These are phyloP conservation scores for Cynoglossus semilaevis DNA, from an alignment of 2,113 vertebrate genomes.

Conservation along the genomic window DNA sequence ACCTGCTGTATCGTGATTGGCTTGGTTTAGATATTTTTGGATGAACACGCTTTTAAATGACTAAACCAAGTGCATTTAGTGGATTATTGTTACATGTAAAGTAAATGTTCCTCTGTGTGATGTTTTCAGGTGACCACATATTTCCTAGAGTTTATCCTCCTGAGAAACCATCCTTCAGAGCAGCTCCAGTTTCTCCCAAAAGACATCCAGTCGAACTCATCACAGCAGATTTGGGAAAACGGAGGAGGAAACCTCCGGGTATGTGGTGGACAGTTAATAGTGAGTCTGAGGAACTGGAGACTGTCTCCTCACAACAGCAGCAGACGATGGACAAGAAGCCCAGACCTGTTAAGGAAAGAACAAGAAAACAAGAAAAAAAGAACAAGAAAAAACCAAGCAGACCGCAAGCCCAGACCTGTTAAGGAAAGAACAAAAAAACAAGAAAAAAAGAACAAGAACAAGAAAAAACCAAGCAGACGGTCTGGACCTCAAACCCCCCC, in stretches of 20 bases:
- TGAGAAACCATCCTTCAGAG: constrained; percentile 1
- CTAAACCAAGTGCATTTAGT: no score
- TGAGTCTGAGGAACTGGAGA: background rate
- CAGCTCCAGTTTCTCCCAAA: background rate
- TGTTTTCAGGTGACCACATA: constrained; percentile 45
- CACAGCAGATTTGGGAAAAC: constrained; percentile 12
- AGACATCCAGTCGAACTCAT: background rate
- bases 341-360: constrained; percentile 6
- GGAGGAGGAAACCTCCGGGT: constrained; percentile 39
- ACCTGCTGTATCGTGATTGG: no score
- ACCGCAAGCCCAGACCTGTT: background rate
- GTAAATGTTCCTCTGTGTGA: background rate
- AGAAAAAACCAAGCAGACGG: constrained; percentile 6
- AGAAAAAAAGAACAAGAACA: background rate
- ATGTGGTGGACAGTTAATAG: constrained; percentile 52
- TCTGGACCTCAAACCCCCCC: constrained; percentile 9
- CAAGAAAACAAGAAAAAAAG: constrained; percentile 4
- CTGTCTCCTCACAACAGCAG: background rate
- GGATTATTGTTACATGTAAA: no score
- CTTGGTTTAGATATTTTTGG: no score
- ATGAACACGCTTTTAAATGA: no score
- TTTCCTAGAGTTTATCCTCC: constrained; percentile 19
- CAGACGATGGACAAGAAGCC: constrained; percentile 4
- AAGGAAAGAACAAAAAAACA: no score
- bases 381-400: constrained; percentile 8